Conservation (phyloP, 2,888 invertebrate species). For the Nesidiocoris tenuis region DNA sequence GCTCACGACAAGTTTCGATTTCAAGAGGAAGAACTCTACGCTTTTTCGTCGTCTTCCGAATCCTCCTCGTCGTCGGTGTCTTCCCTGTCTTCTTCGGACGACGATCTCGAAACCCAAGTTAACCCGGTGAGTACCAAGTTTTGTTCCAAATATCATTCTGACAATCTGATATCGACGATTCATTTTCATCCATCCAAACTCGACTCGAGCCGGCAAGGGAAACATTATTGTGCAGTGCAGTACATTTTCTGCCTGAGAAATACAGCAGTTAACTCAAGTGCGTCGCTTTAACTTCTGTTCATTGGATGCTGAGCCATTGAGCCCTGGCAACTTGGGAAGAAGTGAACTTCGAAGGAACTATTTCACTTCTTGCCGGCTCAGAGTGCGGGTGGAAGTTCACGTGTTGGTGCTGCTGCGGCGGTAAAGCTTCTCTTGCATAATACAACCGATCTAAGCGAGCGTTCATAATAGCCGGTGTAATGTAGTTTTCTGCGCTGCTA, state of each 20-base stretch:
- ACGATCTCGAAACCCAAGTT: constrained; percentile 37
- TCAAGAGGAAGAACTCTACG: constrained; percentile 50
- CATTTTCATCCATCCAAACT: too few species aligned
- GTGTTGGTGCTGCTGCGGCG: not conserved
- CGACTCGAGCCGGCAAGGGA: too few species aligned
- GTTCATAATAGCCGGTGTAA: not conserved
- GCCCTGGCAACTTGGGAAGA: not conserved
- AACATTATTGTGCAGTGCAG: too few species aligned
- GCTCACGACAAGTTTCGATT: constrained; percentile 52
- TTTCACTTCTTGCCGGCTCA: not conserved
- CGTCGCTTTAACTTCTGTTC: not conserved
- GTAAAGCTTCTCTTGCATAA: not conserved
- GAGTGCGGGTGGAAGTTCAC: not conserved
- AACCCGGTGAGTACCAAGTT: constrained; percentile 24
- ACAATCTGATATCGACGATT: too few species aligned
- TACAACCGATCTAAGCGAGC: not conserved
- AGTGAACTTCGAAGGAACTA: not conserved
- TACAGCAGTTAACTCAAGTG: not conserved
- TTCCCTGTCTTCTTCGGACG: constrained; percentile 43
- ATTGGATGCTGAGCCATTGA: not conserved
- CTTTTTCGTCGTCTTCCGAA: constrained; percentile 47
- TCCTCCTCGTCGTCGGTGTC: constrained; percentile 45
- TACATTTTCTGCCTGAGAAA: not conserved
- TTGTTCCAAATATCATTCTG: too few species aligned
- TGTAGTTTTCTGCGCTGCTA: not conserved